Base-by-base conservation (phyloP, 1,140 invertebrate genomes). In the Pinna nobilis region DNA sequence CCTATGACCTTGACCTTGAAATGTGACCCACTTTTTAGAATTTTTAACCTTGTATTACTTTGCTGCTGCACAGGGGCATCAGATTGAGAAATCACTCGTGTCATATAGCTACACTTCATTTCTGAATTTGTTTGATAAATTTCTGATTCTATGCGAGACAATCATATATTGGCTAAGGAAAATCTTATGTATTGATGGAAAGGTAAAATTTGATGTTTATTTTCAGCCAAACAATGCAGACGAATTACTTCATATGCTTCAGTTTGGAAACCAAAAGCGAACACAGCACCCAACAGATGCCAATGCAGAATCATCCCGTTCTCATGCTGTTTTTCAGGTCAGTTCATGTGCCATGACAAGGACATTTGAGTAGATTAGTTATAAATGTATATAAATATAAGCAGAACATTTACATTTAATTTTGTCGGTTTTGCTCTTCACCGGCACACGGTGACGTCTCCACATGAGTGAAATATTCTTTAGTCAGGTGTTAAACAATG, bases 261-360 rank as follows among this genome's bases (percentile, higher is more conserved):
- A 96, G 61, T 93, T 93, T 84, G 97, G 97, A 1, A 98, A 98
- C 88, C 93, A 94, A 80, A 93, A 95, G 30, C 89, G 97, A 51
- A 97, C 95, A 2, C 94, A 97, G 47, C 96, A 98, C 84, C 93
- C 96, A 0, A 98, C 97, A 2, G 95, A 95, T 35, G 96, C 96
- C 33, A 98, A 98, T 88, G 93, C 95, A 83, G 96, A 95, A 20
- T 98, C 96, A 1, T 97, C 96, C 9, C 91, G 97, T 70, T 97
- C 96, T 84, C 97, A 98, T 86, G 96, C 97, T 6, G 91, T 98
- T 7, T 91, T 98, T 0, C 95, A 98, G 91, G 95, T 96, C n/a
- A 81, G 67, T 61, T 0, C n/a, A 49, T 39, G 3, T 51, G 28
- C n/a, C 23, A 72, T 11, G 4, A 50, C 39, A 28, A 39, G 15